Evolutionary conservation across 2,113 vertebrate genomes (phyloP).

Genomic region (Neofelis nebulosa): DNA sequence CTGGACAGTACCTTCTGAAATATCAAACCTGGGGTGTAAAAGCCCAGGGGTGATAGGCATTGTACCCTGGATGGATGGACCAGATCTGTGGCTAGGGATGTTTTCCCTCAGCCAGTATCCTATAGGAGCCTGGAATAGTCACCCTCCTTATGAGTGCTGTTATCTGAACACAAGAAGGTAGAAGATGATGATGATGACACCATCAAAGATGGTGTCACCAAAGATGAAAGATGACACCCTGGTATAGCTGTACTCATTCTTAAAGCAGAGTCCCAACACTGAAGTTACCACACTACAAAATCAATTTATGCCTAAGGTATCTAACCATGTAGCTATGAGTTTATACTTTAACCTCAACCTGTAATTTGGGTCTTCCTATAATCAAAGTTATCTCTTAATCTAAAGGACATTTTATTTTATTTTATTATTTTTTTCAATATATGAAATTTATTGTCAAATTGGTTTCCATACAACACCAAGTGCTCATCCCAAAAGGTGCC

Average conservation of each 20-base stretch:
- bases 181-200: background rate
- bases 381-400: background rate
- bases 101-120: background rate
- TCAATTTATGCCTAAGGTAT: background rate
- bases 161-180: background rate
- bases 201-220: no score
- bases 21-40: background rate
- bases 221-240: background rate
- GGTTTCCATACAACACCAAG: no score
- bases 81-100: background rate
- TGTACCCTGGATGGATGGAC: background rate
- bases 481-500: no score
- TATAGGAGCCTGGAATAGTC: background rate
- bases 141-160: background rate
- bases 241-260: background rate
- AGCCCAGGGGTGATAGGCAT: background rate
- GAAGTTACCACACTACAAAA: background rate
- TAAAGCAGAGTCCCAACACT: background rate
- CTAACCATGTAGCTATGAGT: background rate
- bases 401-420: background rate
- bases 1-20: background rate
- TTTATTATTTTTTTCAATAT: no score
- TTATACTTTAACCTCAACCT: background rate
- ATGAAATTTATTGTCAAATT: no score
- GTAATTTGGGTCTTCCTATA: background rate